Base-by-base conservation (phyloP, 2,113 vertebrate species). In the Sceloporus undulatus region DNA sequence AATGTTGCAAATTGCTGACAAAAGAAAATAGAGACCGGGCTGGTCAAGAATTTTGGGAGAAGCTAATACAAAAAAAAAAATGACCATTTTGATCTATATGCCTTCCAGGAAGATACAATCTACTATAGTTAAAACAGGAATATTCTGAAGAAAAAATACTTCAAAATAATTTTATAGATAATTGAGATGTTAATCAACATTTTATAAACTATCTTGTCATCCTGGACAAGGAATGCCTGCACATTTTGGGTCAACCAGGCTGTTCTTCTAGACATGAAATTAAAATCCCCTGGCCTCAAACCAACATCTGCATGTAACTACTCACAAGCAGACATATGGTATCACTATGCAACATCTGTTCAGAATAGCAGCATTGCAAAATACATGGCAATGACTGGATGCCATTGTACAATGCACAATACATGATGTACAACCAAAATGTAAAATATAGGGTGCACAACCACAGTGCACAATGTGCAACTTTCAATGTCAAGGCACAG, bases 191-290 rank as follows among this genome's bases (percentile, higher is more conserved):
- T 65, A 75, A 66, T 82, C 40, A 38, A 76, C 62, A 59, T 59
- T 74, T n/a, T 56, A 13, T 40, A 73, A 34, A 9, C 13, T 29
- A 29, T 80, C 77, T 38, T 65, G 2, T 27, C 40, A 40, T 14
- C 34, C 62, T 40, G 16, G 23, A 66, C 74, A 27, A 27, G 11
- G 40, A 73, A 73, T 89, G 91, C 84, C 94, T 92, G 91, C 84
- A 89, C 93, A 89, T 88, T 89, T 90, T 93, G 93, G 93, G 92
- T 90, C 90, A 88, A 91, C 94, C 77, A 94, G 90, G 56, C 92
- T 87, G 85, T 42, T 79, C 87, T 90, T 56, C 71, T 0, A 89
- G 86, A 88, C 42, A 0, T 86, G 81, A 88, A 94, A 88, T 91
- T 85, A 82, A 80, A 59, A 40, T 82, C 66, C 8, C 23, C 59